These are phyloP conservation scores for Temnothorax curvispinosus DNA, from an alignment of 1,140 invertebrate genomes.

Conservation along the genomic window DNA sequence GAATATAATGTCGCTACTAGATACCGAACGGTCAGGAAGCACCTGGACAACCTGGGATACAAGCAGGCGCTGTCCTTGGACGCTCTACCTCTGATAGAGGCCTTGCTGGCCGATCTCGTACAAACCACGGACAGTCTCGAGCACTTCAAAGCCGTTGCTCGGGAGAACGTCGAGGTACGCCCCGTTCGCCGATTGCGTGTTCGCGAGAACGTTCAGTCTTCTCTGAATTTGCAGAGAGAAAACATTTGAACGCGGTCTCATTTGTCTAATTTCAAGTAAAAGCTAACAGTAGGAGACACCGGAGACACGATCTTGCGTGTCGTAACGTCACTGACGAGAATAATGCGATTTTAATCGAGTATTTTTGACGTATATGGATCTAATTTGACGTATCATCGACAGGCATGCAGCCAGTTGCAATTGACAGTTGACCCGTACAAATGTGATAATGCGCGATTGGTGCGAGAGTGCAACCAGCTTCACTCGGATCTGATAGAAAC, in stretches of 20 bases:
- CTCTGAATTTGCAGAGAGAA: neutral
- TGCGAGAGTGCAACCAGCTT: slow-evolving; percentile 90
- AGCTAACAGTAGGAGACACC: neutral
- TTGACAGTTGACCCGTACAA: slow-evolving; percentile 89
- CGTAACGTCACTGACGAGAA: neutral
- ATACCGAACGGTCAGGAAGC: slow-evolving; percentile 86
- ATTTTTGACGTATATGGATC: neutral
- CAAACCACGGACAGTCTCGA: slow-evolving; percentile 92
- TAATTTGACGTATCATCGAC: slow-evolving; percentile 14
- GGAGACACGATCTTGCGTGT: neutral
- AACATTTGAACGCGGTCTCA: slow-evolving; percentile 17
- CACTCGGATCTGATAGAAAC: slow-evolving; percentile 89
- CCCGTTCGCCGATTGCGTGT: too few relatives aligned
- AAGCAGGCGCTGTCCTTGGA: slow-evolving; percentile 90
- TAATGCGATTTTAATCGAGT: neutral
- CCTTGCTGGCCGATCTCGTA: slow-evolving; percentile 90
- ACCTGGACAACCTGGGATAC: slow-evolving; percentile 91
- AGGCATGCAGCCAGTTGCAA: slow-evolving; percentile 87
- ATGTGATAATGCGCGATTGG: slow-evolving; percentile 89
- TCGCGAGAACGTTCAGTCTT: neutral
- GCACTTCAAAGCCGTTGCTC: slow-evolving; percentile 91
- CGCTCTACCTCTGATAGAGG: slow-evolving; percentile 91
- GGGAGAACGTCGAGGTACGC: slow-evolving; percentile 87
- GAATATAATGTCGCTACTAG: slow-evolving; percentile 81
- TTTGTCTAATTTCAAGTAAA: slow-evolving; percentile 27